Conservation (phyloP, 2,888 invertebrate species). For the Crossocerus cetratus region DNA sequence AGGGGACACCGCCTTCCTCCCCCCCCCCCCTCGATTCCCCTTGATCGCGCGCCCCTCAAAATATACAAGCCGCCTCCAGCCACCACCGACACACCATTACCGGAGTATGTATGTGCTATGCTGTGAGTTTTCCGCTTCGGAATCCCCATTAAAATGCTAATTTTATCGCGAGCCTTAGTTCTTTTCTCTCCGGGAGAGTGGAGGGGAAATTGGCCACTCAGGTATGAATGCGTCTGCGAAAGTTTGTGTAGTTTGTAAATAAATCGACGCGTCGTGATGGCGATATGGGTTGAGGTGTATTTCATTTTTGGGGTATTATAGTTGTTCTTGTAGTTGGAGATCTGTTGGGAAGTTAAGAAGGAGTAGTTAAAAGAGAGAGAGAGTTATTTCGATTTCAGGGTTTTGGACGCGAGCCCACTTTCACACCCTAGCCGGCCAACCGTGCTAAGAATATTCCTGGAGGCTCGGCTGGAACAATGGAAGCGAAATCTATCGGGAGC, state of each 20-base stretch:
- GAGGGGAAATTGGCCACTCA: conserved; percentile 46
- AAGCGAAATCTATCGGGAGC: too few species aligned
- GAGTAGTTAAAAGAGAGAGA: conserved; percentile 27
- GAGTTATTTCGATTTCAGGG: not conserved
- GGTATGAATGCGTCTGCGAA: conserved; percentile 26
- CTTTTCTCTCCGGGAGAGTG: conserved; percentile 16
- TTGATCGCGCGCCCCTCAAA: not conserved
- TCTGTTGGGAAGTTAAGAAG: too few species aligned
- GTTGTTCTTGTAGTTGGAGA: too few species aligned
- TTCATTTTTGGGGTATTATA: too few species aligned
- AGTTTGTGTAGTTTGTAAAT: too few species aligned
- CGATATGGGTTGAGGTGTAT: too few species aligned
- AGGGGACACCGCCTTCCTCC: not conserved
- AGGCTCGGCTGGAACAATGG: too few species aligned
- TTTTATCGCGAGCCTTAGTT: conserved; percentile 45
- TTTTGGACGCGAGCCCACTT: too few species aligned
- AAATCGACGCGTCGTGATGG: too few species aligned
- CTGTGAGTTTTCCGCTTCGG: not conserved
- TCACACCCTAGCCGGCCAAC: too few species aligned
- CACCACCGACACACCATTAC: not conserved
- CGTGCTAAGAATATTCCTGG: too few species aligned
- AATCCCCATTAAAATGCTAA: conserved; percentile 51
- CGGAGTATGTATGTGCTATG: not conserved
- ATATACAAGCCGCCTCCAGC: not conserved
- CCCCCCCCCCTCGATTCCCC: not conserved